Conservation (phyloP, 2,888 invertebrate species). For the Hirtodrosophila trivittata region DNA sequence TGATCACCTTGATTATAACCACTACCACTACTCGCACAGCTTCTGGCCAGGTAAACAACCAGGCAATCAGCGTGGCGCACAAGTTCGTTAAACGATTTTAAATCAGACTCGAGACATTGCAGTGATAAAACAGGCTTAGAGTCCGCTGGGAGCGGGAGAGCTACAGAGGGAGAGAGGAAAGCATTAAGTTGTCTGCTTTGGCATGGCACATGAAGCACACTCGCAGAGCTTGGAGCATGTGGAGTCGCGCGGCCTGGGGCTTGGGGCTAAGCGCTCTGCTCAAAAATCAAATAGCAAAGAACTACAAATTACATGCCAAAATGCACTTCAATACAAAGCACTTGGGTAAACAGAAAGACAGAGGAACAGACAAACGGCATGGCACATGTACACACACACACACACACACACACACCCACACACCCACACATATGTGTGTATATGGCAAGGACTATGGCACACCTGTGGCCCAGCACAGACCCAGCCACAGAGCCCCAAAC, state of each 20-base stretch:
- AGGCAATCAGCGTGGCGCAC: conserved; percentile 50
- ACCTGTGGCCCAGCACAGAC: conserved; percentile 52
- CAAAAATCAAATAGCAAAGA: conserved; percentile 79
- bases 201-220: too few relatives aligned
- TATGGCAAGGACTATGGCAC: conserved; percentile 45
- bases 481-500: not conserved
- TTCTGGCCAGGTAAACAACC: conserved; percentile 2
- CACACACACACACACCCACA: not conserved
- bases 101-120: conserved; percentile 57
- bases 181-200: conserved; percentile 33
- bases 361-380: conserved; percentile 44
- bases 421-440: conserved; percentile 2
- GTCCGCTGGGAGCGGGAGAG: not conserved
- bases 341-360: conserved; percentile 72
- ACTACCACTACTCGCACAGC: not conserved
- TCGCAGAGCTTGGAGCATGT: conserved; percentile 4
- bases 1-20: conserved; percentile 3
- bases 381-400: conserved; percentile 23
- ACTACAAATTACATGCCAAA: conserved; percentile 80
- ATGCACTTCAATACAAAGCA: conserved; percentile 81
- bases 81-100: conserved; percentile 71
- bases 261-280: conserved; percentile 51
- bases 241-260: not conserved
- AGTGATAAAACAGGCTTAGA: conserved; percentile 54
- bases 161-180: conserved; percentile 3